Evolutionary conservation across 1,140 invertebrate genomes (phyloP).

Genomic region (Helicoverpa armigera): DNA sequence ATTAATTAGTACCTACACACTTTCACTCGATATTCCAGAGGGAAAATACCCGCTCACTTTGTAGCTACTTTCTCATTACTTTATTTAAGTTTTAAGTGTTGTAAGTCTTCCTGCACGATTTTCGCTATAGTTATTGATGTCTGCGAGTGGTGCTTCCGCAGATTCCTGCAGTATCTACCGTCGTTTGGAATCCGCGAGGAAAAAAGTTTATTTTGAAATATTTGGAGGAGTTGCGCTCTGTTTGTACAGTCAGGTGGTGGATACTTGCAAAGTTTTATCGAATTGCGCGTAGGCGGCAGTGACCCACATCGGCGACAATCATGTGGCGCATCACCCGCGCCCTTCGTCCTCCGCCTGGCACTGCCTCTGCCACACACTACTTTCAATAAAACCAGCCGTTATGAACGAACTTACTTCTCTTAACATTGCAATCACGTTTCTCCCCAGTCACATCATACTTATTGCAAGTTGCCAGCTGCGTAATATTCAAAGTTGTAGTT

Average conservation of each 20-base stretch:
- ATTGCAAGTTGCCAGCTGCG: neutral
- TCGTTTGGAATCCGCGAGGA: neutral
- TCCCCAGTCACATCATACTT: neutral
- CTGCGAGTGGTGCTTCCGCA: neutral
- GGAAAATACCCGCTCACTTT: slow-evolving; percentile 35
- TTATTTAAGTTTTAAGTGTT: slow-evolving; percentile 24
- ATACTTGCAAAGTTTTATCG: slow-evolving; percentile 79
- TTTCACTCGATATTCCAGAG: slow-evolving; percentile 64
- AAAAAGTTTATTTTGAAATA: slow-evolving; percentile 36
- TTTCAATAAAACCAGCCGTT: slow-evolving; percentile 48
- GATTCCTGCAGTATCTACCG: neutral
- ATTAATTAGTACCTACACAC: slow-evolving; percentile 80
- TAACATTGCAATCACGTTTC: slow-evolving; percentile 2
- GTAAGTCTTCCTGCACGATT: slow-evolving; percentile 2
- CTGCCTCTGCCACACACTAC: slow-evolving; percentile 50
- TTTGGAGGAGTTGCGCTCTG: slow-evolving; percentile 17
- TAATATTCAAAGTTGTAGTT: neutral
- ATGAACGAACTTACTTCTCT: slow-evolving; percentile 7
- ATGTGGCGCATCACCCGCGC: slow-evolving; percentile 68
- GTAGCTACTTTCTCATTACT: neutral
- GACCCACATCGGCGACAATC: slow-evolving; percentile 78
- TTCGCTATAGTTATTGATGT: slow-evolving; percentile 28
- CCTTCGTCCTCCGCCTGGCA: slow-evolving; percentile 65
- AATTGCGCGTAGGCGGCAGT: slow-evolving; percentile 82
- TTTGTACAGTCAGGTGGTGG: slow-evolving; percentile 49